A percentile compares a stretch with the other conserved stretches of the same genome.
phyloP scores from a whole-genome alignment of 2,113 vertebrate species.

The Equus quagga region DNA sequence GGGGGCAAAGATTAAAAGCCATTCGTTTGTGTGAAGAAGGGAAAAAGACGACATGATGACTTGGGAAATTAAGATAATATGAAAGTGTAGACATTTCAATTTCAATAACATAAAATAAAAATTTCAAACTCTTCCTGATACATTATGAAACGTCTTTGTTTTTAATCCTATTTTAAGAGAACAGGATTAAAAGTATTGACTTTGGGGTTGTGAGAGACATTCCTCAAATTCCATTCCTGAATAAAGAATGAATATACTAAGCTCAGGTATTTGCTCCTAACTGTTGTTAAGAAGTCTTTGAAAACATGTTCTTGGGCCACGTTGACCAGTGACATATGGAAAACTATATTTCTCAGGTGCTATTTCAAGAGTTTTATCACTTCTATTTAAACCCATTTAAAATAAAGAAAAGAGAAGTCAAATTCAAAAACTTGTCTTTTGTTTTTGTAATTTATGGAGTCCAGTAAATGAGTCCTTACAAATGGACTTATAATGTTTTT shows the following conservation, averaged over 20 bases:
- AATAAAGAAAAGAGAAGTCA: background rate
- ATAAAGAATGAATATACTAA: background rate
- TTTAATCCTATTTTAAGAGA: constrained; percentile 49
- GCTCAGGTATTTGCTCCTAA: background rate
- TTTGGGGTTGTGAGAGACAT: constrained; percentile 24
- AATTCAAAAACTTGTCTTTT: background rate
- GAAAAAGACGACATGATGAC: background rate
- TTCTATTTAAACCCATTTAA: background rate
- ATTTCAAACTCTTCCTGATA: background rate
- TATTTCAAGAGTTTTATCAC: background rate
- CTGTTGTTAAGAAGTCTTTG: background rate
- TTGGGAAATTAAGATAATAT: constrained; percentile 49
- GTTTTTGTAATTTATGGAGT: background rate
- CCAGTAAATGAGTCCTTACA: background rate
- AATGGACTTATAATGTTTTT: background rate
- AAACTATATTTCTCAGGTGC: background rate
- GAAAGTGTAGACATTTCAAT: constrained; percentile 8
- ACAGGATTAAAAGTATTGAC: background rate
- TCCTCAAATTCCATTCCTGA: constrained; percentile 41
- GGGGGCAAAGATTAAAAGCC: constrained; percentile 48
- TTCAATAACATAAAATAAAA: constrained; percentile 34
- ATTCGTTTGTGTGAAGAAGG: background rate
- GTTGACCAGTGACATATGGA: background rate
- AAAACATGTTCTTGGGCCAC: background rate
- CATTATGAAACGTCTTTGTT: background rate